Percentiles rank a stretch among this genome's conserved stretches.
Conservation (phyloP, 2,113 vertebrate genomes). For the Pachypanchax playfairii region DNA sequence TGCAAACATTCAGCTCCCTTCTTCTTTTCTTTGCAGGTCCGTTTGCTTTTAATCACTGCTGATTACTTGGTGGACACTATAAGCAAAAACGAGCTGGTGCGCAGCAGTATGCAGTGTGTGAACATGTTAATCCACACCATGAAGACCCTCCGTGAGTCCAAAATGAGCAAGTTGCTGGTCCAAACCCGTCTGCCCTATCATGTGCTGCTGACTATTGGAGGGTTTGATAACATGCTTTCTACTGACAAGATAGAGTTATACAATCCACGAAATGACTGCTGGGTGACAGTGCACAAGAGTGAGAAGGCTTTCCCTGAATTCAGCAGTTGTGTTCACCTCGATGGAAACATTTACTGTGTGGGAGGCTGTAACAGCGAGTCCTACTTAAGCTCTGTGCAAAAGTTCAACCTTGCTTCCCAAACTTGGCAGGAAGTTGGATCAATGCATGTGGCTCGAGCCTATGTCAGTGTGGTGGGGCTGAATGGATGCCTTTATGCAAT, state of each 20-base stretch:
- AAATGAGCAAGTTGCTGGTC: neutral
- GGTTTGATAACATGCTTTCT: neutral
- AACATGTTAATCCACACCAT: constrained; percentile 1
- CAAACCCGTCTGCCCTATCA: constrained; percentile 10
- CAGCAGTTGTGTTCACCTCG: constrained; percentile 2
- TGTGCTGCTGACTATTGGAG: constrained; percentile 7
- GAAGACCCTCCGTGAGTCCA: neutral
- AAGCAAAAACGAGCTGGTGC: constrained; percentile 9
- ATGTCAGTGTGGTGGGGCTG: constrained; percentile 1
- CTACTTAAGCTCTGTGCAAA: neutral
- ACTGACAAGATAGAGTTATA: constrained; percentile 11
- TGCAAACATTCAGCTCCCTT: neutral
- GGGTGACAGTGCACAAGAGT: neutral
- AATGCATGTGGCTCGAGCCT: neutral
- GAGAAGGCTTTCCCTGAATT: neutral
- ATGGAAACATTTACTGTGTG: constrained; percentile 17
- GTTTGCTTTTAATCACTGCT: constrained; percentile 9
- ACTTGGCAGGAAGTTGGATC: constrained; percentile 16
- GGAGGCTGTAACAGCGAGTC: neutral
- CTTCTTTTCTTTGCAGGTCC: constrained; percentile 23
- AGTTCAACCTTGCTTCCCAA: constrained; percentile 5
- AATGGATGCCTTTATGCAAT: constrained; percentile 22
- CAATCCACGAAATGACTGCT: constrained; percentile 14
- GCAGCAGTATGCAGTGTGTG: neutral
- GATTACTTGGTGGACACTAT: constrained; percentile 11